Percentiles rank a stretch among this genome's conserved stretches.
phyloP scores from a whole-genome alignment of 2,888 invertebrate genomes.

The Exocentrus adspersus region DNA sequence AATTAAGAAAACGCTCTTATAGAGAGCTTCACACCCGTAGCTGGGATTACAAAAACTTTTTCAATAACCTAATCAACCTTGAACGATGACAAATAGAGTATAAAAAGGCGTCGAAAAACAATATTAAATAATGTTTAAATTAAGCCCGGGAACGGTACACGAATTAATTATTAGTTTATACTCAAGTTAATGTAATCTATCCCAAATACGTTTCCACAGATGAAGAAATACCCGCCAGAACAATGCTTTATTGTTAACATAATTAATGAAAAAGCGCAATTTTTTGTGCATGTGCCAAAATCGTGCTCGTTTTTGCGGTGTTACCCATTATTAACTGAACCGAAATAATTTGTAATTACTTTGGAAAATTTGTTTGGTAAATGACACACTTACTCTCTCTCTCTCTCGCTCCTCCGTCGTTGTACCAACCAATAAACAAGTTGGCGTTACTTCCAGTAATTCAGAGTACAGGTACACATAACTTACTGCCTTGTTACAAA shows the following conservation, averaged over 20 bases:
- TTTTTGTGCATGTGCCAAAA: slow-evolving; percentile 7
- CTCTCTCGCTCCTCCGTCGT: no score
- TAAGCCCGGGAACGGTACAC: neutral
- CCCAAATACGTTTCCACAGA: neutral
- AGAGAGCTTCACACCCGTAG: no score
- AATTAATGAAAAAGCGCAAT: slow-evolving; percentile 4
- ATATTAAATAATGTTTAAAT: slow-evolving; percentile 16
- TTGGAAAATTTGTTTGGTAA: slow-evolving; percentile 4
- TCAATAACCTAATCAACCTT: slow-evolving; percentile 14
- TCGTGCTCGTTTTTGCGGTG: neutral
- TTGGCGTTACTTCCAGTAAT: no score
- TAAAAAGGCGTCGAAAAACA: slow-evolving; percentile 8
- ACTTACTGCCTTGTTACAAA: no score
- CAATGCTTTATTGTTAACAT: slow-evolving; percentile 9
- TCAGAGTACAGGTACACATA: no score
- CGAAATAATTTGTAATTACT: slow-evolving; percentile 12
- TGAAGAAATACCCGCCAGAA: slow-evolving; percentile 7
- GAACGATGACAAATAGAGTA: slow-evolving; percentile 12
- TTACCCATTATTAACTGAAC: neutral
- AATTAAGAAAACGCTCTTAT: neutral
- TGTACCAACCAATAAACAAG: no score
- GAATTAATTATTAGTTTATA: neutral
- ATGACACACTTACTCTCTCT: no score
- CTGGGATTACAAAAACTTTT: slow-evolving; percentile 18
- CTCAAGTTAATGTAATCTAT: neutral